Percentiles rank a stretch among this genome's conserved stretches.
Conservation (phyloP, 1,140 invertebrate genomes). For the Dendrolimus kikuchii region DNA sequence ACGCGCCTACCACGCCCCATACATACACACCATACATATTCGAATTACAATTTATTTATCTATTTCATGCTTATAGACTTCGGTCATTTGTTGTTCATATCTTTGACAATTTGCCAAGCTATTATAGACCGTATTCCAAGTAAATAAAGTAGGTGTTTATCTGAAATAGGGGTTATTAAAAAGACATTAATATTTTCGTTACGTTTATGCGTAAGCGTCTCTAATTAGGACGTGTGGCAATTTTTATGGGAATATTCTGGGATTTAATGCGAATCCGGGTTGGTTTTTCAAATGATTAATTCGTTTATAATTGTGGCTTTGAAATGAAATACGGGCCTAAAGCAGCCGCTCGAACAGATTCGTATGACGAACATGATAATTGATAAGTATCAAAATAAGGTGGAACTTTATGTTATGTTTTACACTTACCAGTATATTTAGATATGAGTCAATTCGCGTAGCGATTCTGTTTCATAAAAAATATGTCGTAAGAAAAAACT, state of each 20-base stretch:
- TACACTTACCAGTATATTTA: no score
- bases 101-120: neutral
- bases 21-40: slow-evolving; percentile 38
- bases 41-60: slow-evolving; percentile 61
- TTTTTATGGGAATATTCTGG: slow-evolving; percentile 52
- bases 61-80: slow-evolving; percentile 55
- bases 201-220: slow-evolving; percentile 33
- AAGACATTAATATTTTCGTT: slow-evolving; percentile 36
- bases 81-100: slow-evolving; percentile 3
- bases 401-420: no score
- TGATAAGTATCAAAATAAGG: no score
- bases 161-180: slow-evolving; percentile 17
- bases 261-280: slow-evolving; percentile 7
- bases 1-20: slow-evolving; percentile 50
- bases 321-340: no score
- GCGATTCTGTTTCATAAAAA: no score
- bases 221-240: slow-evolving; percentile 56
- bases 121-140: slow-evolving; percentile 11
- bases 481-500: no score
- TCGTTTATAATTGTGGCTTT: no score
- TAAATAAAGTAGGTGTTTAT: slow-evolving; percentile 19
- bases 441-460: no score
- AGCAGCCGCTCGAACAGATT: no score
- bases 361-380: no score
- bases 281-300: no score